Base-by-base conservation (phyloP, 2,113 vertebrate genomes). In the Amazona vittata region DNA sequence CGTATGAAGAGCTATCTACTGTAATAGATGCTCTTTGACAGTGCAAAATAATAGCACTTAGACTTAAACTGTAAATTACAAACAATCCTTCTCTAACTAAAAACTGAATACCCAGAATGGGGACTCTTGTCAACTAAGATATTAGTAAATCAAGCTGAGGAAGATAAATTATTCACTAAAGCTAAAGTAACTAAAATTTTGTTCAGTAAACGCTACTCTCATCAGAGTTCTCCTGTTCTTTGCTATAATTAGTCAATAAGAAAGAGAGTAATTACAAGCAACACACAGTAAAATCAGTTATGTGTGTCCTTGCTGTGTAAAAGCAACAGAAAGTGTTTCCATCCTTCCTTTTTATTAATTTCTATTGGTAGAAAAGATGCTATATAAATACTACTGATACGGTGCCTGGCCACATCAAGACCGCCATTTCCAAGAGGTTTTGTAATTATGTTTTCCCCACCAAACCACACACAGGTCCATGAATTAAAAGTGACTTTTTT, bases 21-120 rank as follows among this genome's bases (percentile, higher is more conserved):
- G 65, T 75, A 94, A 87, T 97, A 97, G 97, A 96, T 96, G 96
- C 94, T 97, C 94, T 96, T 94, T 97, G 97, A 97, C 97, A 96
- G 93, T 57, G 44, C n/a, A 89, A 94, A 97, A 94, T 95, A 97
- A 95, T 78, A 90, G 95, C 88, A 77, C 90, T 95, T 90, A 86
- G 80, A 86, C 91, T 96, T 95, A 86, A 93, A 96, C 77, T 94
- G 96, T 96, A 97, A 97, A 97, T 98, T 96, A 97, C 85, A 94
- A 98, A 97, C 95, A 98, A 95, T 91, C 73, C 69, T 96, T 93
- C 94, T 94, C 82, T 96, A 97, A 97, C 96, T 93, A 94, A 92
- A 96, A 98, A 97, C 96, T 90, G 87, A 97, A 96, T 64, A 86
- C 75, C 71, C 83, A 83, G 95, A 97, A 96, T 81, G 74, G 90